phyloP scores from a whole-genome alignment of 2,888 invertebrate species.

The Pristionchus maxplancki region DNA sequence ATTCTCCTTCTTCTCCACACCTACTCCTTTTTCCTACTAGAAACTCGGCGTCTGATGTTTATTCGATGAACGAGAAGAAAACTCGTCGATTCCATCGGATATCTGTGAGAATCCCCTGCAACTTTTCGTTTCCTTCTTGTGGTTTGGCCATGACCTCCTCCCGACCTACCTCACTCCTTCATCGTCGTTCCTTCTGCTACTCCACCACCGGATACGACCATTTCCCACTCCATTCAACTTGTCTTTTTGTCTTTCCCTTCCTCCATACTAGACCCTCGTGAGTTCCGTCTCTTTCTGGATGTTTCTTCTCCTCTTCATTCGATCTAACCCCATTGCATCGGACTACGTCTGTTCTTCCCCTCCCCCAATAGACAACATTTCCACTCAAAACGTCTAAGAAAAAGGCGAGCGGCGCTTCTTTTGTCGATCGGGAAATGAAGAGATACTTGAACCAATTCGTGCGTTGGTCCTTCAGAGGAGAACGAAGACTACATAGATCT shows the following conservation, averaged over 20 bases:
- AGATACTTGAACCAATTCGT: not conserved
- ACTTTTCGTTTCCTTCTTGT: conserved; percentile 33
- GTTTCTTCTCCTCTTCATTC: not conserved
- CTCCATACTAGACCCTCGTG: conserved; percentile 3
- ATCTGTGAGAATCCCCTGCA: conserved; percentile 5
- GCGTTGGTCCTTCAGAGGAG: not conserved
- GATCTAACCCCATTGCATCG: not conserved
- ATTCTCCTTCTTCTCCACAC: conserved; percentile 5
- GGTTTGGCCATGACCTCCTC: conserved; percentile 27
- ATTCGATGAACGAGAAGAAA: not conserved
- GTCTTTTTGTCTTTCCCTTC: not conserved
- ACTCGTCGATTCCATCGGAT: not conserved
- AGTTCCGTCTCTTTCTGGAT: not conserved
- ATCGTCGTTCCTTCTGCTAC: not conserved
- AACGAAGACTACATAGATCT: not conserved
- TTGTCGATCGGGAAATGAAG: not conserved
- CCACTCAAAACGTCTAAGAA: conserved; percentile 18
- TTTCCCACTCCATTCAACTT: conserved; percentile 8
- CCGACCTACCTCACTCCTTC: not conserved
- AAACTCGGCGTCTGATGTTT: conserved; percentile 8
- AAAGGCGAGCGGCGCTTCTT: not conserved
- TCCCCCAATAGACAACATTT: not conserved
- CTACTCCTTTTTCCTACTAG: not conserved
- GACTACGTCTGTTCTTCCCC: conserved; percentile 38
- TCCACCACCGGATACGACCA: not conserved